These are phyloP conservation scores for Polylopha cassiicola DNA, from an alignment of 2,888 invertebrate genomes.

Conservation along the genomic window DNA sequence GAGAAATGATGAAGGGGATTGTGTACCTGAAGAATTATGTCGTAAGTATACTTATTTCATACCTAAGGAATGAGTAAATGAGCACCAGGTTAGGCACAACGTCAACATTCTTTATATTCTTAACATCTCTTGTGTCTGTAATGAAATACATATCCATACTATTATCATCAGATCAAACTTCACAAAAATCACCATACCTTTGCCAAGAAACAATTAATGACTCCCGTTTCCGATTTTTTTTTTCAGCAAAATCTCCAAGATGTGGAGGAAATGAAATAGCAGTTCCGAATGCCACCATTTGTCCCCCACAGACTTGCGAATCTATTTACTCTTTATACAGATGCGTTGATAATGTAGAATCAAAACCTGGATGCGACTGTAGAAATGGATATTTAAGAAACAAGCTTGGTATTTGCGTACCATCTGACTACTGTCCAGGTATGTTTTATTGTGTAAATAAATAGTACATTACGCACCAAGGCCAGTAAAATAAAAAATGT, in stretches of 20 bases:
- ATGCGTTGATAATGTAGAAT: background rate
- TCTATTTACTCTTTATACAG: constrained; percentile 11
- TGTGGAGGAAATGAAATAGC: too few species aligned
- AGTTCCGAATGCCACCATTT: background rate
- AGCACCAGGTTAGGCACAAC: background rate
- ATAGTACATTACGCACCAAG: background rate
- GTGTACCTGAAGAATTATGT: constrained; percentile 8
- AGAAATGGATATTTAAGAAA: constrained; percentile 13
- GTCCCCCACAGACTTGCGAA: constrained; percentile 11
- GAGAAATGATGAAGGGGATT: constrained; percentile 7
- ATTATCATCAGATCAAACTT: too few species aligned
- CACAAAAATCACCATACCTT: too few species aligned
- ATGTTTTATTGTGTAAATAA: background rate
- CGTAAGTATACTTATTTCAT: constrained; percentile 4
- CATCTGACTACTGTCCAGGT: constrained; percentile 13
- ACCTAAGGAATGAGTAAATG: background rate
- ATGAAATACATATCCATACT: too few species aligned
- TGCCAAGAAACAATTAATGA: too few species aligned
- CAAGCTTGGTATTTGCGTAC: constrained; percentile 12
- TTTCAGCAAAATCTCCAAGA: constrained; percentile 2
- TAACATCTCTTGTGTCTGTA: background rate
- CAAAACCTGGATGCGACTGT: constrained; percentile 16
- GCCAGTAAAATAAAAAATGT: too few species aligned
- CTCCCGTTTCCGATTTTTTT: too few species aligned
- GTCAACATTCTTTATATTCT: background rate